Percentiles rank a stretch among this genome's conserved stretches.
Conservation (phyloP, 2,888 invertebrate species). For the Magallana nippona region DNA sequence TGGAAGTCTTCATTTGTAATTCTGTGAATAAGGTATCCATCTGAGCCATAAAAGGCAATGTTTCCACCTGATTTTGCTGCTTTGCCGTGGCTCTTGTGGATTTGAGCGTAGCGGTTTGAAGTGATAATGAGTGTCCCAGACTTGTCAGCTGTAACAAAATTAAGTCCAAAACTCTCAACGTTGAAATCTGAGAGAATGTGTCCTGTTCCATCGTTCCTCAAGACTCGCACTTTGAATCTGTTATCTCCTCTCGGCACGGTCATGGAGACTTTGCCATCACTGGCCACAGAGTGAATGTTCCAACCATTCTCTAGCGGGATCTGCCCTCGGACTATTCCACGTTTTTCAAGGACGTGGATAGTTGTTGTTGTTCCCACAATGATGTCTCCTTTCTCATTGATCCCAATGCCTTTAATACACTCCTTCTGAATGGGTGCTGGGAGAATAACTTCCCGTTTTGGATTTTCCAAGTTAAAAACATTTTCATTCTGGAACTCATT, state of each 20-base stretch:
- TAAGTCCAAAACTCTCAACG: constrained; percentile 72
- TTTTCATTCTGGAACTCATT: constrained; percentile 60
- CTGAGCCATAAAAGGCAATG: constrained; percentile 66
- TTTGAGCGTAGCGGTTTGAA: constrained; percentile 69
- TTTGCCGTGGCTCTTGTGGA: constrained; percentile 63
- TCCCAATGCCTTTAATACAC: constrained; percentile 71
- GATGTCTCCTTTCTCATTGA: constrained; percentile 69
- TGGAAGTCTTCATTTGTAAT: constrained; percentile 73
- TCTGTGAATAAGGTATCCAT: constrained; percentile 62
- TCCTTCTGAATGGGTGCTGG: constrained; percentile 69
- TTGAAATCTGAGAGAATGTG: constrained; percentile 65
- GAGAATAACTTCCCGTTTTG: constrained; percentile 64
- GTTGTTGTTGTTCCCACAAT: constrained; percentile 67
- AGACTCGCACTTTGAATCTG: constrained; percentile 72
- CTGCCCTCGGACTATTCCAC: constrained; percentile 71
- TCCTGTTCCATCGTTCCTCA: constrained; percentile 68
- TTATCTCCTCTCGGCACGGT: constrained; percentile 71
- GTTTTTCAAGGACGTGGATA: constrained; percentile 70
- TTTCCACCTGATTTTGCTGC: constrained; percentile 72
- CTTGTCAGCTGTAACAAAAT: constrained; percentile 68
- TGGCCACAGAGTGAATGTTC: constrained; percentile 70
- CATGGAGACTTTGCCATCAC: constrained; percentile 71
- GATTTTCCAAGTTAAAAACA: constrained; percentile 60
- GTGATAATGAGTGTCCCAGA: constrained; percentile 67
- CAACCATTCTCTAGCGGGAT: constrained; percentile 67